Conservation (phyloP, 2,113 vertebrate genomes). For the Strix aluco region DNA sequence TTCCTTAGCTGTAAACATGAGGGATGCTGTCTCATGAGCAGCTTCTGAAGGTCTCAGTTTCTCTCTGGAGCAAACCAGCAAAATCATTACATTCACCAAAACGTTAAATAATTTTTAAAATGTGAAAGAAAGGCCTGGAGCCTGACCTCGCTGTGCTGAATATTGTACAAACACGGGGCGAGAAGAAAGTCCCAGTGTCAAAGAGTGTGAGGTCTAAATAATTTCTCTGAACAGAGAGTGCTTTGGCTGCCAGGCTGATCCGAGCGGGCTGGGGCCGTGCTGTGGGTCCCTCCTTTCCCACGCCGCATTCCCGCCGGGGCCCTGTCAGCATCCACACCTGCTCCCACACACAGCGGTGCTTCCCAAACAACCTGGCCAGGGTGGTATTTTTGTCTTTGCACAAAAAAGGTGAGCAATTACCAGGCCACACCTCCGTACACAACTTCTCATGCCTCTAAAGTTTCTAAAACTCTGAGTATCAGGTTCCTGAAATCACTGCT, state of each 20-base stretch:
- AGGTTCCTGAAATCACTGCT: neutral
- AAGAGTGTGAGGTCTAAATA: neutral
- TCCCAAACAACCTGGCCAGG: neutral
- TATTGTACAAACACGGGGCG: rapidly evolving
- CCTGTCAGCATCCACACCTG: neutral
- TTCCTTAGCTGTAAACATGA: neutral
- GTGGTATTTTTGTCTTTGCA: neutral
- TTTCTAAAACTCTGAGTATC: conserved; percentile 1
- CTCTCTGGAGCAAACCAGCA: neutral
- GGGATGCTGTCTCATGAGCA: neutral
- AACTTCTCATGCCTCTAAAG: conserved; percentile 53
- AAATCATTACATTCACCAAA: neutral
- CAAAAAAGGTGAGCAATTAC: conserved; percentile 37
- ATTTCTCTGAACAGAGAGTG: neutral
- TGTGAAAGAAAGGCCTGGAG: neutral
- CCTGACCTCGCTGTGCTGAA: neutral
- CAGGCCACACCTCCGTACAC: neutral
- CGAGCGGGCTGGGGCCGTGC: rapidly evolving
- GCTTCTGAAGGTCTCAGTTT: neutral
- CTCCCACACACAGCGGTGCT: neutral
- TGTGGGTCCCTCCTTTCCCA: neutral
- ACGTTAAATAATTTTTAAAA: rapidly evolving
- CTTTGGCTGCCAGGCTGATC: neutral
- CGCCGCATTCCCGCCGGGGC: neutral
- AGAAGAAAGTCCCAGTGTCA: neutral